phyloP scores from a whole-genome alignment of 2,888 invertebrate species.

The Heliconius ethilla region DNA sequence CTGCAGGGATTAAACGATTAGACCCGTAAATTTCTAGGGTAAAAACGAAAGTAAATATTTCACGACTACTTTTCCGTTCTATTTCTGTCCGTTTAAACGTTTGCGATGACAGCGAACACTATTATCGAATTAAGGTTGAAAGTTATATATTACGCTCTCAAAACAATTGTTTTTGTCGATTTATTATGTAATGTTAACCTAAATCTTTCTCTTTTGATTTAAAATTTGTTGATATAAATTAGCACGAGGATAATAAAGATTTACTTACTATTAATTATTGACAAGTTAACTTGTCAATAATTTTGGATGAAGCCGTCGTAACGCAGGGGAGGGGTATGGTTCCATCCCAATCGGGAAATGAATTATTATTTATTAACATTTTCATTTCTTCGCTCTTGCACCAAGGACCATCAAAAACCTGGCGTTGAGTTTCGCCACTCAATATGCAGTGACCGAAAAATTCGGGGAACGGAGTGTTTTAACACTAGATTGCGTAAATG shows the following conservation, averaged over 20 bases:
- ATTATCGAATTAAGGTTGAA: constrained; percentile 32
- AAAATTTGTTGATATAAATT: background rate
- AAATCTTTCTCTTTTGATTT: constrained; percentile 5
- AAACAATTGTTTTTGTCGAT: constrained; percentile 16
- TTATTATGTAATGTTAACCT: constrained; percentile 21
- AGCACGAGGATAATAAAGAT: background rate
- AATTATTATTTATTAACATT: too few species aligned
- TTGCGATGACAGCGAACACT: constrained; percentile 34
- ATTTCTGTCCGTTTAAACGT: constrained; percentile 28
- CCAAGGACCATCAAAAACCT: too few species aligned
- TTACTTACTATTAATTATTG: background rate
- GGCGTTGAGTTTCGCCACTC: too few species aligned
- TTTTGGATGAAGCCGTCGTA: too few species aligned
- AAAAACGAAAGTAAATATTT: constrained; percentile 31
- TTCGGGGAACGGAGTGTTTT: too few species aligned
- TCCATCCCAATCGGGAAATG: too few species aligned
- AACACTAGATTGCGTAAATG: too few species aligned
- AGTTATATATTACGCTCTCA: constrained; percentile 18
- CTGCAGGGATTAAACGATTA: constrained; percentile 45
- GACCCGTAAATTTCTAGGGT: constrained; percentile 40
- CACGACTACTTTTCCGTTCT: constrained; percentile 22
- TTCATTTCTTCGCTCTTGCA: too few species aligned
- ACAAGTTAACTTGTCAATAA: background rate
- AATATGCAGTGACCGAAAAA: too few species aligned
- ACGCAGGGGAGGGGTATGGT: too few species aligned